Percentiles rank a stretch among this genome's conserved stretches.
Conservation (phyloP, 2,888 invertebrate species). For the Standfussiana lucernea region DNA sequence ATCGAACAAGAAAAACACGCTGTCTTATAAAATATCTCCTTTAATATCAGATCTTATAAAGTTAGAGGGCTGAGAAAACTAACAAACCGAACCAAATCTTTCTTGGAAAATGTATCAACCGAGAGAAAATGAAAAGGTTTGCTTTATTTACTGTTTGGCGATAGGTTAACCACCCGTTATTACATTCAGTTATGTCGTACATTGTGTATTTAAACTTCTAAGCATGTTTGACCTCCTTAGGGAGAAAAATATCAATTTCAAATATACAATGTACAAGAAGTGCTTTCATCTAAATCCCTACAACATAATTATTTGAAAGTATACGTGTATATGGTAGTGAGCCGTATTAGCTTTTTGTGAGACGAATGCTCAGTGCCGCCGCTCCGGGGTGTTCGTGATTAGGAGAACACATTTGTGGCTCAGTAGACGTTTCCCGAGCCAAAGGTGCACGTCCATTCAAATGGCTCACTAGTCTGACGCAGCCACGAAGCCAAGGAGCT, state of each 20-base stretch:
- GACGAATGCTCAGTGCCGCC: constrained; percentile 19
- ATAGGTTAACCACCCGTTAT: constrained; percentile 27
- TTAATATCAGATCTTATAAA: constrained; percentile 14
- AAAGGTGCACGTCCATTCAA: constrained; percentile 66
- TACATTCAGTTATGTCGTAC: not conserved
- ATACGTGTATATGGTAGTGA: not conserved
- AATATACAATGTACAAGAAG: not conserved
- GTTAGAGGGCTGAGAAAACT: not conserved
- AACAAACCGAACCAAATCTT: not conserved
- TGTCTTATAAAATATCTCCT: constrained; percentile 32
- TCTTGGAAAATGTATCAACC: constrained; percentile 1
- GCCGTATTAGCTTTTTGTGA: constrained; percentile 22
- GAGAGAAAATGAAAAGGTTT: constrained; percentile 8
- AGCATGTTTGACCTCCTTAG: not conserved
- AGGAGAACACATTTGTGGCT: constrained; percentile 59
- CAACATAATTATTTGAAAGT: not conserved
- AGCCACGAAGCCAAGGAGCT: constrained; percentile 6
- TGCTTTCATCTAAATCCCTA: not conserved
- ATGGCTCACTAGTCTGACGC: constrained; percentile 51
- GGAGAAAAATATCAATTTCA: not conserved
- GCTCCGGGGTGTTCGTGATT: constrained; percentile 55
- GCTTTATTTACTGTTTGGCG: not conserved
- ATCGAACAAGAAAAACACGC: constrained; percentile 51
- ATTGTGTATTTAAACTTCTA: not conserved
- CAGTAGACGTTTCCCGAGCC: constrained; percentile 53